phyloP scores from a whole-genome alignment of 2,888 invertebrate species.

The Artemia sp. region DNA sequence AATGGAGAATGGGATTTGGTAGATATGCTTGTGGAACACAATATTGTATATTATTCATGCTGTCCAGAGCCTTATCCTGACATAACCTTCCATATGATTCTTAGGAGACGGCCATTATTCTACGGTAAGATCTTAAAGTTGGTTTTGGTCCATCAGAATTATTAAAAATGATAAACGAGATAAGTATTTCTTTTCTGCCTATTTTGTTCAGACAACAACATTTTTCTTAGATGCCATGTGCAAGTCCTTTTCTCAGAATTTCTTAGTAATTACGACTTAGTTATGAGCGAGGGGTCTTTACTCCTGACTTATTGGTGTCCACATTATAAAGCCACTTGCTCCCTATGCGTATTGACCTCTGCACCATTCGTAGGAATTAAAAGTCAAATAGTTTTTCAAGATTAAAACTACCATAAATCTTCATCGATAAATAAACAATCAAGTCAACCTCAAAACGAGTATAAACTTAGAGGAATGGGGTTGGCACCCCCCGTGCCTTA shows the following conservation, averaged over 20 bases:
- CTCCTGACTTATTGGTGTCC: background rate
- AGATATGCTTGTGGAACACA: conserved; percentile 32
- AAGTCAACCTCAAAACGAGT: no score
- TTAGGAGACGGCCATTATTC: conserved; percentile 38
- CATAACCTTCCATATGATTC: conserved; percentile 36
- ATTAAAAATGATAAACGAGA: background rate
- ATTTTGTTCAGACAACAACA: background rate
- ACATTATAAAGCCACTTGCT: no score
- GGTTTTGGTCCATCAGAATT: conserved; percentile 1
- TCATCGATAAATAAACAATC: no score
- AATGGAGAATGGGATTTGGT: conserved; percentile 40
- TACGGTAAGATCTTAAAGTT: conserved; percentile 34
- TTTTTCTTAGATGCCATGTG: background rate
- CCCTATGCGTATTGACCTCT: no score
- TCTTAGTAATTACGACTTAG: background rate
- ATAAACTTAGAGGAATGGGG: no score
- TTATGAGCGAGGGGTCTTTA: background rate
- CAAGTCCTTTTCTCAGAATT: background rate
- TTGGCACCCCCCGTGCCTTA: no score
- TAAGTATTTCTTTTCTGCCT: conserved; percentile 4
- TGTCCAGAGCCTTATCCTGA: conserved; percentile 36
- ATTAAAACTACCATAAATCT: no score
- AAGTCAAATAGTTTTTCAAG: no score
- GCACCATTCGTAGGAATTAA: no score
- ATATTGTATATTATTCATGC: conserved; percentile 31